These are phyloP conservation scores for Hydractinia symbiolongicarpus DNA, from an alignment of 30 jellyfish, hydroid and myxozoan species.

Conservation along the genomic window DNA sequence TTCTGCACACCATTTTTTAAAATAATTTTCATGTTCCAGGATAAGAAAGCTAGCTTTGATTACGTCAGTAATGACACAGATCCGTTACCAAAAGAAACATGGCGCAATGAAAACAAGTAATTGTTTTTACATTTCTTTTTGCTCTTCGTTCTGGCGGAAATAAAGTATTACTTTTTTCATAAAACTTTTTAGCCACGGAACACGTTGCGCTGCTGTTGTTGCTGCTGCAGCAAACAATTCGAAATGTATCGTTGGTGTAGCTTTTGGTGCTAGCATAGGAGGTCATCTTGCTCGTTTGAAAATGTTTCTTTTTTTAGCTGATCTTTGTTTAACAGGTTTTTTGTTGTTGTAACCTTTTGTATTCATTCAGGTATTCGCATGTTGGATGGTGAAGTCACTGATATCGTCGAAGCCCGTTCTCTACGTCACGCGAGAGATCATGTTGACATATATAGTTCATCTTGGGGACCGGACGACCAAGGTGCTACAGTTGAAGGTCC, in stretches of 20 bases:
- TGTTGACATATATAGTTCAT: conserved; percentile 88
- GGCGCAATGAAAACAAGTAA: conserved; percentile 54
- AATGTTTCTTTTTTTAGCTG: too few species aligned
- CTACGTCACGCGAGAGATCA: conserved; percentile 81
- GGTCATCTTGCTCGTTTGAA: conserved; percentile 39
- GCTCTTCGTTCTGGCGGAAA: not conserved
- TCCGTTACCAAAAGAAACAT: conserved; percentile 66
- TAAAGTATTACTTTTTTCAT: not conserved
- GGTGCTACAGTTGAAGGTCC: conserved; percentile 98
- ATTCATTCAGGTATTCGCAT: conserved; percentile 74
- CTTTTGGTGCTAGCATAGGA: conserved; percentile 81
- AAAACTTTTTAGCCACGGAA: conserved; percentile 63
- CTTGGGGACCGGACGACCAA: conserved; percentile 99
- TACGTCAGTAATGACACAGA: conserved; percentile 79
- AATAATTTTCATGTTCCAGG: conserved; percentile 53
- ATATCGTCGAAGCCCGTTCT: conserved; percentile 80
- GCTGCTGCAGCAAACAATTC: conserved; percentile 94
- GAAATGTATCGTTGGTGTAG: conserved; percentile 90
- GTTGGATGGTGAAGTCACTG: conserved; percentile 98
- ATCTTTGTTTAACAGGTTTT: not conserved
- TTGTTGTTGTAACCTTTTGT: not conserved
- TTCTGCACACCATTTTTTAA: not conserved
- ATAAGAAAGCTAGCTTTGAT: conserved; percentile 82
- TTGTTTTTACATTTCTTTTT: not conserved
- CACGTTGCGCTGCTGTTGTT: conserved; percentile 94